Evolutionary conservation across 2,113 vertebrate species (phyloP).

Genomic region (Zosterops borbonicus): DNA sequence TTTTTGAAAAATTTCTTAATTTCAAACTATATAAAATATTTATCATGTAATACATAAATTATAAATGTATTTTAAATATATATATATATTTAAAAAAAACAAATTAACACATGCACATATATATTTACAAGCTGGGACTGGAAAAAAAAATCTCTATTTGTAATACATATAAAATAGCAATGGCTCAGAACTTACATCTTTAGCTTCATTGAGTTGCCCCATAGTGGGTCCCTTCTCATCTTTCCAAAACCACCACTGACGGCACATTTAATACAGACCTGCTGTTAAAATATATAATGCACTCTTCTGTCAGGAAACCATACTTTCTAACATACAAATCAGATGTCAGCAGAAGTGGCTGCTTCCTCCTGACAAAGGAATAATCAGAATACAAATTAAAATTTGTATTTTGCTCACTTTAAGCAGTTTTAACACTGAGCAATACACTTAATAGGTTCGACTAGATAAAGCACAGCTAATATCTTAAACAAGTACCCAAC

Average conservation of each 20-base stretch:
- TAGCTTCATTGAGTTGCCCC: not conserved
- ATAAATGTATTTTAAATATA: too few species aligned
- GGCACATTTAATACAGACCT: not conserved
- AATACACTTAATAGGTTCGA: not conserved
- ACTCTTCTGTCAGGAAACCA: conserved; percentile 54
- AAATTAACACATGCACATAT: not conserved
- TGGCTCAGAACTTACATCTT: conserved; percentile 51
- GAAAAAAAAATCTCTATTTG: not conserved
- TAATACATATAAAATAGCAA: not conserved
- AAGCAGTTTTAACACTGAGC: not conserved
- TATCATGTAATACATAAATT: not conserved
- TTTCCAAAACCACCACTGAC: not conserved
- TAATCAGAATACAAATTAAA: not conserved
- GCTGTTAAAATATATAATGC: not conserved
- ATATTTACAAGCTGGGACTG: not conserved
- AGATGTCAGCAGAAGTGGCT: not conserved
- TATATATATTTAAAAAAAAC: not conserved
- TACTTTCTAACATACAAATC: not conserved
- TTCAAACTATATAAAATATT: not conserved
- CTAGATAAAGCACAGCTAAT: not conserved
- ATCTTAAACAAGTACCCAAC: not conserved
- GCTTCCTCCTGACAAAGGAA: conserved; percentile 34
- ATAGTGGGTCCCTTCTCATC: not conserved
- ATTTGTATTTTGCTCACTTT: not conserved
- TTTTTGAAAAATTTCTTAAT: not conserved